A percentile compares a stretch with the other conserved stretches of the same genome.
These are phyloP conservation scores for Ischnura elegans DNA, from an alignment of 2,888 invertebrate species.

Conservation along the genomic window DNA sequence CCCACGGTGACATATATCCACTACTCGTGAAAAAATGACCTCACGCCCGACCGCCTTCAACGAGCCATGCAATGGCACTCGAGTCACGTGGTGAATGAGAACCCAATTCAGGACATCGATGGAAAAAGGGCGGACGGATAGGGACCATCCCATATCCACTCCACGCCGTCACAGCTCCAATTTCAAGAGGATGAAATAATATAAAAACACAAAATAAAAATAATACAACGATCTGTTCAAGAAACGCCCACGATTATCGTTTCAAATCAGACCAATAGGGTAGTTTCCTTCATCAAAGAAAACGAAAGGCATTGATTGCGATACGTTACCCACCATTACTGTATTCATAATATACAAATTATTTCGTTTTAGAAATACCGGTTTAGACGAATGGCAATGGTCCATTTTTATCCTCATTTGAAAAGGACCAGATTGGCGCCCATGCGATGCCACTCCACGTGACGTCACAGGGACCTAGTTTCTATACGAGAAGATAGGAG, in stretches of 20 bases:
- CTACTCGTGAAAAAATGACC: background rate
- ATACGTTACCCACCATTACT: too few relatives aligned
- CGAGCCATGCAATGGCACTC: slow-evolving; percentile 8
- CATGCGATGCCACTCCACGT: too few relatives aligned
- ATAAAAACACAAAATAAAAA: background rate
- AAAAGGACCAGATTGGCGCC: too few relatives aligned
- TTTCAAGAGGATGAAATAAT: background rate
- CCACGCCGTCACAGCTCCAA: background rate
- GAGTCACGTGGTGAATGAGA: background rate
- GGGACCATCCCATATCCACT: background rate
- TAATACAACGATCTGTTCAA: background rate
- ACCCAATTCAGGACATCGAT: background rate
- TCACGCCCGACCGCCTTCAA: background rate
- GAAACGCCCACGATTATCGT: background rate
- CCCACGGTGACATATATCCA: background rate
- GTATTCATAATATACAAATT: too few relatives aligned
- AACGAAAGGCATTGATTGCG: too few relatives aligned
- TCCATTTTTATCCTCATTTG: too few relatives aligned
- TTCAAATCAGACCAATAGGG: too few relatives aligned
- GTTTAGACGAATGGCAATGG: too few relatives aligned
- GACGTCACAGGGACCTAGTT: too few relatives aligned
- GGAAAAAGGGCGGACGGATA: background rate
- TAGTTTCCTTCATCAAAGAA: too few relatives aligned
- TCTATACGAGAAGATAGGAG: too few relatives aligned
- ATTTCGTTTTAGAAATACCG: too few relatives aligned